phyloP scores from a whole-genome alignment of 2,888 invertebrate genomes.

The Harpalus rufipes region DNA sequence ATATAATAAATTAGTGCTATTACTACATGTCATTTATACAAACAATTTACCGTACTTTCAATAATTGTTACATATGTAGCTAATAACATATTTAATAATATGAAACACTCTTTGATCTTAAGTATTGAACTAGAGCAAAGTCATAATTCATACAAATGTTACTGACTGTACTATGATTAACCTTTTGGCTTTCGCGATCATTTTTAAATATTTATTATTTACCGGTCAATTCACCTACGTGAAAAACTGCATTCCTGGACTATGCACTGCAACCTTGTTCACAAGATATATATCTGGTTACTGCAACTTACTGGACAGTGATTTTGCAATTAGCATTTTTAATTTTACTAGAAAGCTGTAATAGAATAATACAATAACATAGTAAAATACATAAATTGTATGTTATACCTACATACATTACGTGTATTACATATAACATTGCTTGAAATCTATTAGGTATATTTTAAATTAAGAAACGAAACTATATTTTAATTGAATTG shows the following conservation, averaged over 20 bases:
- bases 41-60: not conserved
- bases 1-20: too few species aligned
- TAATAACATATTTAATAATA: not conserved
- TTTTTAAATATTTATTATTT: slow-evolving; percentile 29
- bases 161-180: slow-evolving; percentile 5
- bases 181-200: slow-evolving; percentile 27
- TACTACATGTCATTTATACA: not conserved
- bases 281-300: not conserved
- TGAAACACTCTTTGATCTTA: not conserved
- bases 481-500: not conserved
- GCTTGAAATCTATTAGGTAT: not conserved
- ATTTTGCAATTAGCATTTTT: not conserved
- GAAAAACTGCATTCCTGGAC: not conserved
- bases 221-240: not conserved
- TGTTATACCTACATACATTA: not conserved
- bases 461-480: not conserved
- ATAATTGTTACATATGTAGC: slow-evolving; percentile 6
- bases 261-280: not conserved
- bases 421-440: not conserved
- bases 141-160: not conserved
- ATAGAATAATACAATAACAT: not conserved
- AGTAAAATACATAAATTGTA: not conserved
- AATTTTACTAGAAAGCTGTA: not conserved
- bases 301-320: not conserved
- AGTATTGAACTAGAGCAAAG: not conserved